Percentiles rank a stretch among this genome's conserved stretches.
These are phyloP conservation scores for Dendrophyllia cribrosa DNA, from an alignment of 64 coral and sea anemone species.

Conservation along the genomic window DNA sequence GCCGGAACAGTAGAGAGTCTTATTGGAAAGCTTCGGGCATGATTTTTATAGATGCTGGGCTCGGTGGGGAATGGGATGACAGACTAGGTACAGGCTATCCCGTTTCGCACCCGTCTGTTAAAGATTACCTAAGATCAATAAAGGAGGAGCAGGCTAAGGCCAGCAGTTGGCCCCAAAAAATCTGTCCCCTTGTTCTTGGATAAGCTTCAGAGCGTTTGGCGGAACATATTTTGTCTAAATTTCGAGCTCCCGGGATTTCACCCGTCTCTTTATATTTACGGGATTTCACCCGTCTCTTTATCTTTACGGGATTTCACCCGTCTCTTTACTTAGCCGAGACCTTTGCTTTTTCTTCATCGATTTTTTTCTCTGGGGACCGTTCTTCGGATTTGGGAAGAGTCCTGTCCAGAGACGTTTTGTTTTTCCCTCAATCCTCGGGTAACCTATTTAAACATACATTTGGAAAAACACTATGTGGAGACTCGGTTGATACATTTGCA, in stretches of 20 bases:
- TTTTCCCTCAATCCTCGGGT: neutral
- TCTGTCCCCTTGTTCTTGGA: neutral
- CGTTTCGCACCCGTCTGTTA: neutral
- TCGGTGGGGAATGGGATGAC: slow-evolving; percentile 7
- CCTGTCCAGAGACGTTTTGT: neutral
- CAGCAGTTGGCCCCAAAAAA: no score
- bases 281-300: neutral
- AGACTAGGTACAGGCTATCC: slow-evolving; percentile 1
- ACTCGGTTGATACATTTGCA: neutral
- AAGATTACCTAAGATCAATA: neutral
- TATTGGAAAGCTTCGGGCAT: slow-evolving; percentile 5
- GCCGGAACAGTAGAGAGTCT: neutral
- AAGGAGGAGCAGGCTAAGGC: no score
- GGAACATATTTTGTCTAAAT: neutral
- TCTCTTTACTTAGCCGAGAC: neutral
- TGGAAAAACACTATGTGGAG: slow-evolving; percentile 6
- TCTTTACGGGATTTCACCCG: neutral
- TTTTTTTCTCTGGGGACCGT: slow-evolving; percentile 6
- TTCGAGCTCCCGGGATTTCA: neutral
- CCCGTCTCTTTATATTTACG: neutral
- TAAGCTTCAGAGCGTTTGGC: neutral
- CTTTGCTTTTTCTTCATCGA: neutral
- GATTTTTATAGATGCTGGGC: neutral
- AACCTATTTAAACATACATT: slow-evolving; percentile 23
- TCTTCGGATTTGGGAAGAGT: neutral